These are phyloP conservation scores for Zoanthus sociatus DNA, from an alignment of 92 coral and sea anemone genomes.

Conservation along the genomic window DNA sequence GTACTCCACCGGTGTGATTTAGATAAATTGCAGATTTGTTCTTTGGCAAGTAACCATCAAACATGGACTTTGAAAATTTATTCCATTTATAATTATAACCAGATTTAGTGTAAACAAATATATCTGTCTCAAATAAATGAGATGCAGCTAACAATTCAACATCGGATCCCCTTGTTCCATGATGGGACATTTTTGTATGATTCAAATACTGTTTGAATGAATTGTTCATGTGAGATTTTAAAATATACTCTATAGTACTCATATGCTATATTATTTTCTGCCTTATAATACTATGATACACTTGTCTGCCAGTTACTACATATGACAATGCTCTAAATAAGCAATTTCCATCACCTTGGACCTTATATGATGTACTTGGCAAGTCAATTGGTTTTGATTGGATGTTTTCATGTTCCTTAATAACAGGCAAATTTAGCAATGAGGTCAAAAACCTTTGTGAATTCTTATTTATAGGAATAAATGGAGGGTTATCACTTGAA, in stretches of 20 bases:
- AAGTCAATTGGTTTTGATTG: too few species aligned
- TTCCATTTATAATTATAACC: slow-evolving; percentile 66
- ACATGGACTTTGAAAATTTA: slow-evolving; percentile 64
- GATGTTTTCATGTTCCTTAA: too few species aligned
- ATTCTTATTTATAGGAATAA: too few species aligned
- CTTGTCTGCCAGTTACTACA: slow-evolving; percentile 28
- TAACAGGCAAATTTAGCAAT: too few species aligned
- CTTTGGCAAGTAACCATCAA: slow-evolving; percentile 44
- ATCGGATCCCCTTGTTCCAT: slow-evolving; percentile 29
- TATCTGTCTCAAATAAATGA: slow-evolving; percentile 45
- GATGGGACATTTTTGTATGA: slow-evolving; percentile 48
- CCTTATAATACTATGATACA: not conserved
- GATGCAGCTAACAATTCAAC: slow-evolving; percentile 23
- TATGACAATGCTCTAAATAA: slow-evolving; percentile 33
- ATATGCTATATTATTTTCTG: not conserved
- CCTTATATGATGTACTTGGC: not conserved
- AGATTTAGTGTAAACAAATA: slow-evolving; percentile 59
- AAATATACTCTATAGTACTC: slow-evolving; percentile 23
- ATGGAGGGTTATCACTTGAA: too few species aligned
- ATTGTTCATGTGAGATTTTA: slow-evolving; percentile 47
- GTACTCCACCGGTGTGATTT: slow-evolving; percentile 69
- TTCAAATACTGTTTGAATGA: slow-evolving; percentile 46
- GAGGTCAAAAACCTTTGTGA: too few species aligned
- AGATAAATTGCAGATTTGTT: slow-evolving; percentile 51
- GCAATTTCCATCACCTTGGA: slow-evolving; percentile 38